Evolutionary conservation across 2,797 vertebrate species (phyloP).

Genomic region (Hemibagrus guttatus): DNA sequence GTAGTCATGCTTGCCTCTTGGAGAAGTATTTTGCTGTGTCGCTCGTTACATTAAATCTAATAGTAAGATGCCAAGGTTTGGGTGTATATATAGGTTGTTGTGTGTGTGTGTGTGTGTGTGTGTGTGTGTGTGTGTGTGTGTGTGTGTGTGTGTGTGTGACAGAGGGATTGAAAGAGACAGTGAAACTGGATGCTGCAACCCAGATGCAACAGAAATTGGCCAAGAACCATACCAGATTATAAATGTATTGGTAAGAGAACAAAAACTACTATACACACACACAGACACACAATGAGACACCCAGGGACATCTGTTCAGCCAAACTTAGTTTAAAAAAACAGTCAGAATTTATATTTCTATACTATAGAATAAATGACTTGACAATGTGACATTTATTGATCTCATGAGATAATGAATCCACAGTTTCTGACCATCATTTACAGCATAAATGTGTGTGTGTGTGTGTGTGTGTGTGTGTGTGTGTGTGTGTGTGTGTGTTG

Average conservation of each 20-base stretch:
- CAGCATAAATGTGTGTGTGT: background rate
- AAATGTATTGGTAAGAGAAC: background rate
- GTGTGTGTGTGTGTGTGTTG: background rate
- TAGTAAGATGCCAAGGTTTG: background rate
- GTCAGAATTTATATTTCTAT: background rate
- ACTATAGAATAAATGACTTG: no score
- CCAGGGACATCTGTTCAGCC: background rate
- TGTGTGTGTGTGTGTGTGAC: background rate
- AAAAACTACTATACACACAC: background rate
- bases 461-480: slow-evolving; percentile 8
- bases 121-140: background rate
- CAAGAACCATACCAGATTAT: background rate
- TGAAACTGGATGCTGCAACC: background rate
- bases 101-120: background rate
- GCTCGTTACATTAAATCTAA: background rate
- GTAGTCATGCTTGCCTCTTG: slow-evolving; percentile 39
- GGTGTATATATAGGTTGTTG: background rate
- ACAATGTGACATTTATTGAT: background rate
- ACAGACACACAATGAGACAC: background rate
- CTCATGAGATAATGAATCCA: background rate
- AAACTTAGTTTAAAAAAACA: background rate
- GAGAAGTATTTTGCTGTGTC: background rate
- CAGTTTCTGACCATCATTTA: background rate
- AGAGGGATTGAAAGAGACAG: background rate
- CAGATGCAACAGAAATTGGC: background rate